These are phyloP conservation scores for Spilosoma lubricipeda DNA, from an alignment of 2,888 invertebrate species.

Conservation along the genomic window DNA sequence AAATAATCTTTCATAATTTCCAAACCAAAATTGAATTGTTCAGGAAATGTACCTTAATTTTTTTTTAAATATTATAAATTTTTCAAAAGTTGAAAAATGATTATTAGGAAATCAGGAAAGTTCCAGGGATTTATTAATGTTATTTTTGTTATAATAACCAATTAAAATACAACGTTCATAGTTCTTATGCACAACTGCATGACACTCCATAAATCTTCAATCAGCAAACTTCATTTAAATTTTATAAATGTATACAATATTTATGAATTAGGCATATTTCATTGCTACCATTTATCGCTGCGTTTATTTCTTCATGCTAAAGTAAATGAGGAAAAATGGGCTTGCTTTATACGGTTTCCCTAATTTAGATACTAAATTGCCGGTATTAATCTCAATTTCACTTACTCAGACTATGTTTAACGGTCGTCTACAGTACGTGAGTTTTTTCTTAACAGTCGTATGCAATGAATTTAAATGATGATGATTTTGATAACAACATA, in stretches of 20 bases:
- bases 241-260: not conserved
- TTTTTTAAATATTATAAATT: too few species aligned
- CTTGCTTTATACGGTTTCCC: constrained; percentile 28
- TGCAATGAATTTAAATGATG: not conserved
- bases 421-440: constrained; percentile 32
- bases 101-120: not conserved
- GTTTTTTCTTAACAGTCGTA: not conserved
- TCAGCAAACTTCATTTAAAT: not conserved
- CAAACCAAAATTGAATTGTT: not conserved
- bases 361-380: constrained; percentile 41
- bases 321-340: constrained; percentile 39
- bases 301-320: constrained; percentile 26
- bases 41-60: not conserved
- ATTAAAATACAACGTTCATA: not conserved
- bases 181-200: not conserved
- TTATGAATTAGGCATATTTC: not conserved
- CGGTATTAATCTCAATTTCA: constrained; percentile 45
- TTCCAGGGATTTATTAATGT: not conserved
- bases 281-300: not conserved
- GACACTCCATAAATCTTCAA: not conserved
- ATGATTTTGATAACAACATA: too few species aligned
- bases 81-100: not conserved
- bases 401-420: constrained; percentile 29
- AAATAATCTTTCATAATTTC: not conserved
- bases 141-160: not conserved